A percentile compares a stretch with the other conserved stretches of the same genome.
These are phyloP conservation scores for Oxycera nigricornis DNA, from an alignment of 2,888 invertebrate genomes.

Conservation along the genomic window DNA sequence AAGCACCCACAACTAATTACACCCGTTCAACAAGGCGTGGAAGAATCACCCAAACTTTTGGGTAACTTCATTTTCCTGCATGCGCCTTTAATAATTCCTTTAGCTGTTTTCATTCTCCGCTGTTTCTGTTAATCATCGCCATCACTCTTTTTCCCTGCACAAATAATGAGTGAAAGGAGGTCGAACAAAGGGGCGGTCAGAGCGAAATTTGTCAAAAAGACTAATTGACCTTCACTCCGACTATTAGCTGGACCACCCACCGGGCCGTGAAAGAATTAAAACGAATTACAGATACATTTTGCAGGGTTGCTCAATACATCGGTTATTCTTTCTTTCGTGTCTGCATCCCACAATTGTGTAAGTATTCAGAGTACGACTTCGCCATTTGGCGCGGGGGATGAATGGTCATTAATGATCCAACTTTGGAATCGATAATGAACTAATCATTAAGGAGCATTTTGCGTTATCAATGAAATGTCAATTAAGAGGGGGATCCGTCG, in stretches of 20 bases:
- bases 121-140: background rate
- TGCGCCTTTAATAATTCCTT: background rate
- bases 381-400: constrained; percentile 5
- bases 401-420: constrained; percentile 22
- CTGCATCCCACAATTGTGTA: background rate
- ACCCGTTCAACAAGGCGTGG: too few species aligned
- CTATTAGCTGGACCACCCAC: constrained; percentile 18
- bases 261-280: constrained; percentile 17
- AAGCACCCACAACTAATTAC: too few species aligned
- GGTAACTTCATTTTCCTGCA: too few species aligned
- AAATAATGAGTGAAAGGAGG: background rate
- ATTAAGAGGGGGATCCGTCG: constrained; percentile 27
- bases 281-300: constrained; percentile 11
- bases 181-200: background rate
- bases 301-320: background rate
- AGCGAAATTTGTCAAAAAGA: constrained; percentile 31
- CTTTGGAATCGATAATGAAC: constrained; percentile 30
- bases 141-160: background rate
- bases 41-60: too few species aligned
- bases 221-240: constrained; percentile 18
- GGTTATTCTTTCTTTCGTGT: background rate
- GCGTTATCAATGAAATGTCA: constrained; percentile 37
- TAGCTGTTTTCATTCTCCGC: background rate
- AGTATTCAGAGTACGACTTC: background rate
- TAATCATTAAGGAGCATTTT: constrained; percentile 34